Evolutionary conservation across 2,797 vertebrate species (phyloP).

Genomic region (Pithecia hirsuta): DNA sequence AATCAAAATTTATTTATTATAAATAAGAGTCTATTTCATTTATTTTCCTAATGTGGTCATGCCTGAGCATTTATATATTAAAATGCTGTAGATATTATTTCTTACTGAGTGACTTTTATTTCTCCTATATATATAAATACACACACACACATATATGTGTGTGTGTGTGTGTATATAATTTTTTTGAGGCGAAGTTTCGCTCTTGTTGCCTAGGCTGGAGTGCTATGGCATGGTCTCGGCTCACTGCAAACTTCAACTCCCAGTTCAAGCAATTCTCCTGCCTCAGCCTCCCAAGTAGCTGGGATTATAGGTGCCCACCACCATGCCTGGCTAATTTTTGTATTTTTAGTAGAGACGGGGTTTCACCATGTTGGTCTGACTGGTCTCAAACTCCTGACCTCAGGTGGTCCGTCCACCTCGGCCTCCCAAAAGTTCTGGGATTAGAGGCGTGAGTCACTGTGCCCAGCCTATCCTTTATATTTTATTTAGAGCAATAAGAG

Average conservation of each 20-base stretch:
- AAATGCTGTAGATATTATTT: neutral
- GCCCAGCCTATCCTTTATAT: neutral
- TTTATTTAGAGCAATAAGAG: neutral
- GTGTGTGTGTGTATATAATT: rapidly evolving
- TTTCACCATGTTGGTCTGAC: neutral
- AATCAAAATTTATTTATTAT: neutral
- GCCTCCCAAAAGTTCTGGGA: neutral
- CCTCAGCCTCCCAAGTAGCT: too few species aligned
- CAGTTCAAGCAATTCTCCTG: too few species aligned
- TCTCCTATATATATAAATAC: neutral
- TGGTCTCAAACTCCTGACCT: neutral
- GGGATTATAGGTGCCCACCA: neutral
- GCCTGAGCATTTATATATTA: neutral
- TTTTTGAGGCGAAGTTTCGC: too few species aligned
- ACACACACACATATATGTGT: too few species aligned
- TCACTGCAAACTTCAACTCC: too few species aligned
- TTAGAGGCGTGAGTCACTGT: neutral
- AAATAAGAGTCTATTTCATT: neutral
- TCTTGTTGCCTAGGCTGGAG: too few species aligned
- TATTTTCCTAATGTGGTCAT: neutral
- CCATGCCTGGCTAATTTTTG: neutral
- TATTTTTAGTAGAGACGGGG: neutral
- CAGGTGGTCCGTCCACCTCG: neutral
- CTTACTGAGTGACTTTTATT: neutral
- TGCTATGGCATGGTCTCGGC: too few species aligned